Conservation (phyloP, 1,140 invertebrate genomes). For the Drosophila chauvacae region DNA sequence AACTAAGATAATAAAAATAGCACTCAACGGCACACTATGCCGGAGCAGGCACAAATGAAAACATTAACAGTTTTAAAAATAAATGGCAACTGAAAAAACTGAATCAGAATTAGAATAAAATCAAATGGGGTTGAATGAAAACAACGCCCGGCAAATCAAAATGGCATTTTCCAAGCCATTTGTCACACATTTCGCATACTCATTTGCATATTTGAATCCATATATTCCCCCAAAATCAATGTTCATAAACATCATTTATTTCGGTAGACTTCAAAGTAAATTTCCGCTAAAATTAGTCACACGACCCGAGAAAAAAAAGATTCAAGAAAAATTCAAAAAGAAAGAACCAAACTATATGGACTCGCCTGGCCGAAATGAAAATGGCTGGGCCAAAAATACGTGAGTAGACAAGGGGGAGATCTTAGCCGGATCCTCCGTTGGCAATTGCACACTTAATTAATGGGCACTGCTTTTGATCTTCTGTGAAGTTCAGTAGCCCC, state of each 20-base stretch:
- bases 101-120: conserved; percentile 17
- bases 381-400: conserved; percentile 59
- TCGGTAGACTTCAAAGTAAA: conserved; percentile 71
- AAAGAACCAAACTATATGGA: conserved; percentile 29
- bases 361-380: conserved; percentile 42
- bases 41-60: conserved; percentile 39
- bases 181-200: conserved; percentile 41
- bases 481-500: conserved; percentile 67
- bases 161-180: conserved; percentile 45
- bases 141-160: conserved; percentile 38
- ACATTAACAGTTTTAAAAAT: conserved; percentile 49
- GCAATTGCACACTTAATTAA: conserved; percentile 82
- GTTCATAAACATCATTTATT: conserved; percentile 33
- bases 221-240: conserved; percentile 28
- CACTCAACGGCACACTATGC: conserved; percentile 47
- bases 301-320: conserved; percentile 51
- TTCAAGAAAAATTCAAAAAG: conserved; percentile 12
- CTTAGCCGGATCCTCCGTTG: conserved; percentile 32
- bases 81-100: conserved; percentile 40
- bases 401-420: conserved; percentile 34
- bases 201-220: conserved; percentile 23
- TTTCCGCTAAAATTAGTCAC: conserved; percentile 70
- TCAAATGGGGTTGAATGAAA: conserved; percentile 9
- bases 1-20: conserved; percentile 69
- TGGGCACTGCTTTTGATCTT: conserved; percentile 79